Conservation (phyloP, 2,797 vertebrate species). For the Arrhamphus sclerolepis region DNA sequence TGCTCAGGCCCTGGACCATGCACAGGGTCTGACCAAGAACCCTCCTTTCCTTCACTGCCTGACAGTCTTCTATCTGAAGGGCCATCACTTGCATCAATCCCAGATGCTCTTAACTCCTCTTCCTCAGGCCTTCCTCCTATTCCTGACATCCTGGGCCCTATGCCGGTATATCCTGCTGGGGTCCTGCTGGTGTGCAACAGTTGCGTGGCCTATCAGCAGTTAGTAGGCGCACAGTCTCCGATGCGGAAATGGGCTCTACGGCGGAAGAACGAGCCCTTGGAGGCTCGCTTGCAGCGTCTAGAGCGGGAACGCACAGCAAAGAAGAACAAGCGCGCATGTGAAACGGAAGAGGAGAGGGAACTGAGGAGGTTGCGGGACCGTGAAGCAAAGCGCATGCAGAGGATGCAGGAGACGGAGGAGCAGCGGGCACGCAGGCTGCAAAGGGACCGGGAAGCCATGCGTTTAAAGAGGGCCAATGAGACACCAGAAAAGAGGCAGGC, state of each 20-base stretch:
- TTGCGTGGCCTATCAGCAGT: conserved; percentile 91
- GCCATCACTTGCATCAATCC: conserved; percentile 76
- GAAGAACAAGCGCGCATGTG: conserved; percentile 94
- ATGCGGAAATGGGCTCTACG: conserved; percentile 91
- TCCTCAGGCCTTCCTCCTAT: conserved; percentile 77
- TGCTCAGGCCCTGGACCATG: conserved; percentile 49
- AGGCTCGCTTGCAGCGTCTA: conserved; percentile 89
- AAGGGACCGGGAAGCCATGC: conserved; percentile 96
- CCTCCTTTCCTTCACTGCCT: conserved; percentile 72
- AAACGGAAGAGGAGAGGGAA: conserved; percentile 91
- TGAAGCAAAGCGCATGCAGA: conserved; percentile 95
- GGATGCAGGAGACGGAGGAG: conserved; percentile 95
- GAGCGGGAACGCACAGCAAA: conserved; percentile 96
- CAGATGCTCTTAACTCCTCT: conserved; percentile 77
- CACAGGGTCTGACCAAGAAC: conserved; percentile 62
- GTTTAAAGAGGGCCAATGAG: conserved; percentile 93
- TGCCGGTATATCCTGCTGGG: conserved; percentile 90
- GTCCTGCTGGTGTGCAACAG: conserved; percentile 96
- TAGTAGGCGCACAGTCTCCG: conserved; percentile 87
- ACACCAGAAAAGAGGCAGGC: conserved; percentile 96
- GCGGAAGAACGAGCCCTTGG: conserved; percentile 91
- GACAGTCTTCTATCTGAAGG: conserved; percentile 80
- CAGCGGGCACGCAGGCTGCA: conserved; percentile 92
- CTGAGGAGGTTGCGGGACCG: conserved; percentile 91
- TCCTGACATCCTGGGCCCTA: conserved; percentile 80